A percentile compares a stretch with the other conserved stretches of the same genome.
These are phyloP conservation scores for Amphiura filiformis DNA, from an alignment of 35 echinoderm and acorn worm genomes.

Conservation along the genomic window DNA sequence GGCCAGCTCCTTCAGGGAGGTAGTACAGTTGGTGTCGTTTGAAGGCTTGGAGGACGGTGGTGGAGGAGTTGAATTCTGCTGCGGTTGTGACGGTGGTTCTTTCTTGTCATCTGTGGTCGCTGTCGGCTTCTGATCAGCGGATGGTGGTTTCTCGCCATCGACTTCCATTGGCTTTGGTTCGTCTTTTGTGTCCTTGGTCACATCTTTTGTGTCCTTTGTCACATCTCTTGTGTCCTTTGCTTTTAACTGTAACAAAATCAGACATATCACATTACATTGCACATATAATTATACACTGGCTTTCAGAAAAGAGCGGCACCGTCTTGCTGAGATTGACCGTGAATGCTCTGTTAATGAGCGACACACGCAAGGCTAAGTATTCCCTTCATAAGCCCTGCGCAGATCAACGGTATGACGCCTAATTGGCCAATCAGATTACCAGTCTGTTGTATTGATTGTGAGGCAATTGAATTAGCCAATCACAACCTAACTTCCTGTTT, in stretches of 20 bases:
- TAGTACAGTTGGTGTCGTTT: not conserved
- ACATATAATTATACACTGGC: not conserved
- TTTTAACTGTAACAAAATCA: not conserved
- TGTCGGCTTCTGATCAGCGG: not conserved
- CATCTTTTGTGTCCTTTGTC: not conserved
- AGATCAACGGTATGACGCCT: not conserved
- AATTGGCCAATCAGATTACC: too few relatives aligned
- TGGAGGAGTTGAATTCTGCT: not conserved
- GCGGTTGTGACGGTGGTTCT: not conserved
- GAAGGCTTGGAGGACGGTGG: not conserved
- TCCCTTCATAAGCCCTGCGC: not conserved
- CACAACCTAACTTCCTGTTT: too few relatives aligned
- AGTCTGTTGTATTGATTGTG: not conserved
- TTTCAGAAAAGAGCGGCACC: not conserved
- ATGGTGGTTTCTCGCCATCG: not conserved
- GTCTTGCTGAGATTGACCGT: too few relatives aligned
- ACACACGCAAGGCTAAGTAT: too few relatives aligned
- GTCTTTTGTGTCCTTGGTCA: not conserved
- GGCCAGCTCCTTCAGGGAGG: constrained; percentile 27
- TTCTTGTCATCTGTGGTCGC: too few relatives aligned
- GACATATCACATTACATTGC: not conserved
- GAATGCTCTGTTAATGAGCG: not conserved
- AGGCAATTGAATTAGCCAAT: too few relatives aligned
- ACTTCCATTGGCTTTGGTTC: not conserved
- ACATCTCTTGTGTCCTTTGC: not conserved